These are phyloP conservation scores for Lamproptera curius DNA, from an alignment of 2,888 invertebrate species.

Conservation along the genomic window DNA sequence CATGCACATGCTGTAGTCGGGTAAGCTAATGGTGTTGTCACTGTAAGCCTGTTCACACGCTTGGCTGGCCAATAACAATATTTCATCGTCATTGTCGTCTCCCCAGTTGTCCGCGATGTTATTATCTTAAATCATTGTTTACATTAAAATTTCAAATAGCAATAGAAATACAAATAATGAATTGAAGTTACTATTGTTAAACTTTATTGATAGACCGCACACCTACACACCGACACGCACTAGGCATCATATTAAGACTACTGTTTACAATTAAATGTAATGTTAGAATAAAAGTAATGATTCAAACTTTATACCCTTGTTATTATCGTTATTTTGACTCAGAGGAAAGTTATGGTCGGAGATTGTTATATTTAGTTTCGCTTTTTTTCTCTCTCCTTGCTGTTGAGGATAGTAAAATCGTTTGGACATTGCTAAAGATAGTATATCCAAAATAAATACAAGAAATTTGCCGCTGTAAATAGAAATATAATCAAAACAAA, in stretches of 20 bases:
- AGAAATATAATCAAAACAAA: slow-evolving; percentile 1
- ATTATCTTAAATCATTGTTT: slow-evolving; percentile 26
- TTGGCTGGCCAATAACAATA: slow-evolving; percentile 66
- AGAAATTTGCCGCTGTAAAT: slow-evolving; percentile 20
- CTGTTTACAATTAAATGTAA: no score
- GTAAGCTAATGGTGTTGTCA: slow-evolving; percentile 33
- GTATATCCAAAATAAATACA: neutral
- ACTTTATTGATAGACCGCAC: no score
- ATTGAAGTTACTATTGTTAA: neutral
- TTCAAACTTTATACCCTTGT: slow-evolving; percentile 45
- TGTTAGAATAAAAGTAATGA: no score
- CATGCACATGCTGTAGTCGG: slow-evolving; percentile 61
- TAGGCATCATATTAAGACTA: no score
- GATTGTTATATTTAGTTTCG: slow-evolving; percentile 59
- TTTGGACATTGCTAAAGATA: slow-evolving; percentile 58
- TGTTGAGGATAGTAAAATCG: slow-evolving; percentile 52
- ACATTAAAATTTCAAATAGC: no score
- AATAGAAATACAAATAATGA: no score
- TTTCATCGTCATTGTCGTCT: slow-evolving; percentile 69
- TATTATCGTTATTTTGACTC: slow-evolving; percentile 53
- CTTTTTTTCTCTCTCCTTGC: slow-evolving; percentile 57
- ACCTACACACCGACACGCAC: no score
- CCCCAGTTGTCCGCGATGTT: slow-evolving; percentile 54
- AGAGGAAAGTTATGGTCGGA: slow-evolving; percentile 68
- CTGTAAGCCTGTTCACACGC: slow-evolving; percentile 63